Evolutionary conservation across 2,888 invertebrate genomes (phyloP), one percentile per base, ranked within the genome.

Genomic region (Yponomeuta sedellus): DNA sequence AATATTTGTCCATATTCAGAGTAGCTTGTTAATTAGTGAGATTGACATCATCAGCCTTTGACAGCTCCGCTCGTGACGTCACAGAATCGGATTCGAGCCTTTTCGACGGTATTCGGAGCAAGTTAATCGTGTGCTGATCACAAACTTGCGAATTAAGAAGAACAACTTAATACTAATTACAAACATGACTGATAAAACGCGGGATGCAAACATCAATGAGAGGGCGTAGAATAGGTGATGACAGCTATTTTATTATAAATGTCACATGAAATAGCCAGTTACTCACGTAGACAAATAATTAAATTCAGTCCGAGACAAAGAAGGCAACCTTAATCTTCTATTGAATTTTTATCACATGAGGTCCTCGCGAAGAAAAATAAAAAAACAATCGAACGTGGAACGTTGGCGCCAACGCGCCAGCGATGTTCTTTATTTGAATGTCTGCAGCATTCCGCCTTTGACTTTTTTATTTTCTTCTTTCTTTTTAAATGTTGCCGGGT

Each of bases 401-500:
- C 85, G 85, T 83, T 87, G 90, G 90, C 90, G 90, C 90, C 90
- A 88, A 86, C 88, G 84, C 83, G 80, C 85, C 84, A 80, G 78
- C 74, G 81, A 79, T 82, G 82, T 74, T 78, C 83, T 86, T 87
- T 87, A 87, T 86, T 82, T 85, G 82, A 86, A 82, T 82, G 81
- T 73, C 71, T 70, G 70, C 56, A 52, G 68, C 57, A 64, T 67
- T 67, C 66, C 68, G 67, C 44, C 44, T 6, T 52, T 52, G 44
- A 52, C 44, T 52, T 2, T 6, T 52, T 52, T 52, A 52, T 52
- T 52, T 52, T 52, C 44, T 52, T 12, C 44, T 52, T 52, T 67
- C 64, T 68, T 69, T 69, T 68, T 66, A 61, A 66, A 64, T 61
- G 57, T 58, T 66, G 40, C 52, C 39, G 64, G 61, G 64, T 67